phyloP scores from a whole-genome alignment of 2,113 vertebrate species.

The Misgurnus anguillicaudatus region DNA sequence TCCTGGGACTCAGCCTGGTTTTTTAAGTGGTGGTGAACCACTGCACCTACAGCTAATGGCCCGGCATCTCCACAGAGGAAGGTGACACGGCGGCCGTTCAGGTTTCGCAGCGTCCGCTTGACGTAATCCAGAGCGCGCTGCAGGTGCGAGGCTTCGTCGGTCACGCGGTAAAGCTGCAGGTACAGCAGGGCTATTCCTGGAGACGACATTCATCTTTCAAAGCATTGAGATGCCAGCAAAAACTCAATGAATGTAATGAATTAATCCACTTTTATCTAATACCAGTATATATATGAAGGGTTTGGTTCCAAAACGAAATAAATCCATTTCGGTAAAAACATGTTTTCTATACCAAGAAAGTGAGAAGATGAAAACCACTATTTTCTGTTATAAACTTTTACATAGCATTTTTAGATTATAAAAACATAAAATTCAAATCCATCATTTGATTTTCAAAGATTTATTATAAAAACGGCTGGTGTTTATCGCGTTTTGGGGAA shows the following conservation, averaged over 20 bases:
- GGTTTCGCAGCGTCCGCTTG: conserved; percentile 88
- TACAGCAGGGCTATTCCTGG: conserved; percentile 91
- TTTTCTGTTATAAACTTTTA: no score
- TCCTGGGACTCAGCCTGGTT: conserved; percentile 84
- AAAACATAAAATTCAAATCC: no score
- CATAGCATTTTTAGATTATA: no score
- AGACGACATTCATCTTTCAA: neutral
- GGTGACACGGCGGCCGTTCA: conserved; percentile 88
- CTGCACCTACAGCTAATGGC: conserved; percentile 89
- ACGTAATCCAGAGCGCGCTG: conserved; percentile 90
- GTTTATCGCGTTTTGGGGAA: no score
- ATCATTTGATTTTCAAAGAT: no score
- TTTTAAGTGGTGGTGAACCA: conserved; percentile 87
- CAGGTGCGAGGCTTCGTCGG: conserved; percentile 79
- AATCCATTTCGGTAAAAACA: no score
- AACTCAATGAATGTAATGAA: neutral
- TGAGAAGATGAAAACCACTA: no score
- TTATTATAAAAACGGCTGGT: no score
- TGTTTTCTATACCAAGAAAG: no score
- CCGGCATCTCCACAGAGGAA: conserved; percentile 96
- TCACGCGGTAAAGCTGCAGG: conserved; percentile 85
- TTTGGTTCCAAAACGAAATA: no score
- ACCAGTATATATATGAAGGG: no score
- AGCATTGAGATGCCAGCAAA: neutral
- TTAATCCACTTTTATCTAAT: no score